Evolutionary conservation across 2,113 vertebrate species (phyloP).

Genomic region (Atherinomorus stipes): DNA sequence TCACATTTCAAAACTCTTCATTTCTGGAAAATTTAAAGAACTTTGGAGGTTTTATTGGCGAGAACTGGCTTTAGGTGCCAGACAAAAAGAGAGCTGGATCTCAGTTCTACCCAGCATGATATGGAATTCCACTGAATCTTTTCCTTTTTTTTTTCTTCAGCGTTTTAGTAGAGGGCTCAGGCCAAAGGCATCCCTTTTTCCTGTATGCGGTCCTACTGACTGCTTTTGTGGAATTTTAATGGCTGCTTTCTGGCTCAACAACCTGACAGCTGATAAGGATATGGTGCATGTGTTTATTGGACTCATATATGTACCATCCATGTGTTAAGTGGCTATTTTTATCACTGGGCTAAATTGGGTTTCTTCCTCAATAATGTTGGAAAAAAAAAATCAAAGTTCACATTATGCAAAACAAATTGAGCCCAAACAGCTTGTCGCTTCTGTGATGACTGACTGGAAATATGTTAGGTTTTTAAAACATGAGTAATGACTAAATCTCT

Average conservation of each 20-base stretch:
- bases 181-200: conserved; percentile 48
- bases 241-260: conserved; percentile 29
- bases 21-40: not conserved
- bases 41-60: not conserved
- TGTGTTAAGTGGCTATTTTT: conserved; percentile 32
- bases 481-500: conserved; percentile 20
- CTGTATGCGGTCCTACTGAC: conserved; percentile 27
- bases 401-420: not conserved
- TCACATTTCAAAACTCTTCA: too few species aligned
- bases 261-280: conserved; percentile 44
- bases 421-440: conserved; percentile 20
- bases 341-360: conserved; percentile 11
- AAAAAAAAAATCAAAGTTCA: not conserved
- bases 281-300: conserved; percentile 21
- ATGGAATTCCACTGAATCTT: conserved; percentile 73
- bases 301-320: conserved; percentile 11
- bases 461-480: conserved; percentile 32
- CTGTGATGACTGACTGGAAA: conserved; percentile 21
- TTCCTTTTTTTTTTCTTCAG: conserved; percentile 15
- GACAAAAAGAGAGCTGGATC: conserved; percentile 42
- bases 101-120: conserved; percentile 58
- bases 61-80: conserved; percentile 23
- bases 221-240: conserved; percentile 75
- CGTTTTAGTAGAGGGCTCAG: conserved; percentile 18
- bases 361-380: conserved; percentile 2